phyloP scores from a whole-genome alignment of 2,113 vertebrate species.

The Rhombomys opimus region DNA sequence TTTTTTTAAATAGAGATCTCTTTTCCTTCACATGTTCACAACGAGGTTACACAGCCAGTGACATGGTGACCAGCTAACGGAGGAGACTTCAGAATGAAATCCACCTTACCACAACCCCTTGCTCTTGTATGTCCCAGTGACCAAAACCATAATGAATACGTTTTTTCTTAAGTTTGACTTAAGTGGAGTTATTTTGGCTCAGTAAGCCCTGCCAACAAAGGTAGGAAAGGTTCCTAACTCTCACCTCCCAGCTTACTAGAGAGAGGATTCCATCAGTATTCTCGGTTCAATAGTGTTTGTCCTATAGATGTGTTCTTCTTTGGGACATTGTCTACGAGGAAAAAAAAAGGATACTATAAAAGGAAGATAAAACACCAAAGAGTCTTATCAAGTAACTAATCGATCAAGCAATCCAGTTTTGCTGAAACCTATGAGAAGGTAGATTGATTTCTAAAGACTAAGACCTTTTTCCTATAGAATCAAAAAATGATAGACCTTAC shows the following conservation, averaged over 20 bases:
- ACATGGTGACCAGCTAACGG: neutral
- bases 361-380: constrained; percentile 10
- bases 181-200: neutral
- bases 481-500: neutral
- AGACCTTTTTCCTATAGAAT: neutral
- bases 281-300: neutral
- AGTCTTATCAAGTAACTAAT: constrained; percentile 4
- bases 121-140: neutral
- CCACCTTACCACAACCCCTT: too few species aligned
- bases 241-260: neutral
- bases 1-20: neutral
- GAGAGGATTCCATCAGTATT: neutral
- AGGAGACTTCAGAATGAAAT: neutral
- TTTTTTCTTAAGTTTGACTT: neutral
- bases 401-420: neutral
- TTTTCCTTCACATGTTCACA: neutral
- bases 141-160: neutral
- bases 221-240: neutral
- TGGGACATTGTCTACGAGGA: neutral
- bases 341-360: neutral
- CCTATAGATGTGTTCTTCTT: neutral
- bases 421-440: neutral
- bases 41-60: too few species aligned
- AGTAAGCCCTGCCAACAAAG: neutral
- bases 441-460: constrained; percentile 27